Evolutionary conservation across 2,113 vertebrate species (phyloP).

Genomic region (Callocephalon fimbriatum): DNA sequence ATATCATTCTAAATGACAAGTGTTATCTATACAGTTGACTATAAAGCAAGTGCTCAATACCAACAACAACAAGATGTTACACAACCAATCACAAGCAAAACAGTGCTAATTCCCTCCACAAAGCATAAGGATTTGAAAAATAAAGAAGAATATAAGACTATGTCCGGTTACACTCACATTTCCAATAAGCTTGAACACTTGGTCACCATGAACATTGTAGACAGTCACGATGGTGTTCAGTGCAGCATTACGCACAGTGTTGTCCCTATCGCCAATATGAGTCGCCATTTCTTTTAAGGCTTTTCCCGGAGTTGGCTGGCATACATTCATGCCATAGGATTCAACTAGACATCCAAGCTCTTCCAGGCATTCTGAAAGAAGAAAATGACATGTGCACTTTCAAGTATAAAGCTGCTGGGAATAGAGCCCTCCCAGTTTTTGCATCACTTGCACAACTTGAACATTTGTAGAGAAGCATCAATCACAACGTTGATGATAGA

Average conservation of each 20-base stretch:
- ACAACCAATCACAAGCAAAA: not conserved
- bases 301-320: constrained; percentile 94
- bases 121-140: not conserved
- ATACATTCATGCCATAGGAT: constrained; percentile 95
- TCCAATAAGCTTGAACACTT: constrained; percentile 98
- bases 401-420: not conserved
- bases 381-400: not conserved
- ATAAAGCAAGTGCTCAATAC: not conserved
- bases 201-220: constrained; percentile 95
- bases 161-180: constrained; percentile 83
- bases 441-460: not conserved
- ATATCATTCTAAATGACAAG: not conserved
- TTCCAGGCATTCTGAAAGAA: constrained; percentile 92
- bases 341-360: constrained; percentile 95
- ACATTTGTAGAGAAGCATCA: not conserved
- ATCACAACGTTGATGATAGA: not conserved
- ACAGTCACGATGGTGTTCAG: constrained; percentile 95
- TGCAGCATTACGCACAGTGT: constrained; percentile 93
- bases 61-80: not conserved
- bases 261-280: constrained; percentile 96
- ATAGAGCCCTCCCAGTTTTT: not conserved
- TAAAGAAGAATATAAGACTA: not conserved
- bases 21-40: not conserved
- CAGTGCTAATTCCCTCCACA: not conserved
- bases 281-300: constrained; percentile 94